Percentiles rank a stretch among this genome's conserved stretches.
phyloP scores from a whole-genome alignment of 2,888 invertebrate species.

The Orgyia antiqua region DNA sequence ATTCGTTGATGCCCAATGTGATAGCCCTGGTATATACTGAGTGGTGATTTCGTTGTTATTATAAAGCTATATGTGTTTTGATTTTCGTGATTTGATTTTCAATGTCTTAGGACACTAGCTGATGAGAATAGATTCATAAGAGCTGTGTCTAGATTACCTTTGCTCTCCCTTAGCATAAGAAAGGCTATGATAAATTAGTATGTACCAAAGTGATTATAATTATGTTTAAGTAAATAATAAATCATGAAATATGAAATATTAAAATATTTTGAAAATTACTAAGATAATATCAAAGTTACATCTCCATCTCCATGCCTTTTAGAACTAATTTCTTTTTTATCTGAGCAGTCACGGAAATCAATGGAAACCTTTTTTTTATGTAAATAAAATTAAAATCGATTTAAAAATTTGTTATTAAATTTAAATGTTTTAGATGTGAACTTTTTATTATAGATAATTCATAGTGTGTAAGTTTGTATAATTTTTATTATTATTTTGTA shows the following conservation, averaged over 20 bases:
- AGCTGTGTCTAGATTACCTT: too few species aligned
- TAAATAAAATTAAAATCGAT: slow-evolving; percentile 54
- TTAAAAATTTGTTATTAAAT: slow-evolving; percentile 62
- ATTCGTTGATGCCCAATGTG: too few species aligned
- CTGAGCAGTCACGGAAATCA: slow-evolving; percentile 24
- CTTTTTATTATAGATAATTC: slow-evolving; percentile 46
- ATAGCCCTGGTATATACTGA: neutral
- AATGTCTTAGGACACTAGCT: too few species aligned
- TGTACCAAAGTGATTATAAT: slow-evolving; percentile 66
- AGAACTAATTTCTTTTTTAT: slow-evolving; percentile 29
- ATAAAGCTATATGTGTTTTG: neutral
- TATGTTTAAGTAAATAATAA: slow-evolving; percentile 32
- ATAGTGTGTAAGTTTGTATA: slow-evolving; percentile 33
- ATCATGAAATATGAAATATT: slow-evolving; percentile 19
- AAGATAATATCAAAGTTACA: slow-evolving; percentile 62
- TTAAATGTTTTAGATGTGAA: slow-evolving; percentile 64
- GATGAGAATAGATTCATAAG: too few species aligned
- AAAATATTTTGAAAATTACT: slow-evolving; percentile 34
- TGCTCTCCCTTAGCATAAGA: slow-evolving; percentile 22
- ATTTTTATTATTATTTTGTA: slow-evolving; percentile 40
- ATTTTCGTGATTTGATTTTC: neutral
- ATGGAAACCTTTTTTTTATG: slow-evolving; percentile 38
- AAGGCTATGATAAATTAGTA: slow-evolving; percentile 54
- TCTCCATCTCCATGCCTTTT: too few species aligned
- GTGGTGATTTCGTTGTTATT: neutral